A percentile compares a stretch with the other conserved stretches of the same genome.
phyloP scores from a whole-genome alignment of 2,113 vertebrate genomes.

The Anarrhichthys ocellatus region DNA sequence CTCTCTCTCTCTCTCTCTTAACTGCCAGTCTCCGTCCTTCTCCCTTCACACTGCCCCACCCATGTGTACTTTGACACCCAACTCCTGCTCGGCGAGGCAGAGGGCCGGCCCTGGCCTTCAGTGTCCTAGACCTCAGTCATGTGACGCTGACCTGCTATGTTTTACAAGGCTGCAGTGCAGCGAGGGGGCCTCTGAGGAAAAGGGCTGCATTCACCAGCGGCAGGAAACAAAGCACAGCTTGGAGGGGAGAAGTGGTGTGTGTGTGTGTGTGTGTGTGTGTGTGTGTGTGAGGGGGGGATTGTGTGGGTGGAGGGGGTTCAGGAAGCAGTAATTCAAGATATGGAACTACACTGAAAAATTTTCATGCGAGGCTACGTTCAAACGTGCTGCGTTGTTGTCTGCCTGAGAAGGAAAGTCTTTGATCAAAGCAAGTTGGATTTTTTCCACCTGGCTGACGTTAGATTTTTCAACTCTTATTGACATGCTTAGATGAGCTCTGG shows the following conservation, averaged over 20 bases:
- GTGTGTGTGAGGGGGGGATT: not conserved
- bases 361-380: slow-evolving; percentile 38
- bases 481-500: slow-evolving; percentile 68
- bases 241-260: slow-evolving; percentile 42
- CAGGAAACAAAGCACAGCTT: slow-evolving; percentile 73
- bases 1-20: not conserved
- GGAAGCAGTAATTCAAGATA: slow-evolving; percentile 76
- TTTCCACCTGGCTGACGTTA: slow-evolving; percentile 71
- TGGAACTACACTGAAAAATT: slow-evolving; percentile 71
- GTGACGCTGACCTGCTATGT: slow-evolving; percentile 79
- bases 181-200: slow-evolving; percentile 70
- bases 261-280: slow-evolving; percentile 10
- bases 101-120: slow-evolving; percentile 43
- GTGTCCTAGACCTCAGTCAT: slow-evolving; percentile 76
- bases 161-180: slow-evolving; percentile 78
- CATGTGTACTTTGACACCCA: slow-evolving; percentile 74
- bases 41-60: slow-evolving; percentile 55
- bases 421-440: slow-evolving; percentile 67
- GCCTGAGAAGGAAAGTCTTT: slow-evolving; percentile 54
- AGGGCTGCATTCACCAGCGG: slow-evolving; percentile 65
- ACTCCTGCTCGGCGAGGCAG: slow-evolving; percentile 37
- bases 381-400: slow-evolving; percentile 57
- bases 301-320: slow-evolving; percentile 28
- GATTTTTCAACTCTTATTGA: slow-evolving; percentile 70
- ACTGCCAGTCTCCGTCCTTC: slow-evolving; percentile 39